phyloP scores from a whole-genome alignment of 2,888 invertebrate species.

The Latheticus oryzae region DNA sequence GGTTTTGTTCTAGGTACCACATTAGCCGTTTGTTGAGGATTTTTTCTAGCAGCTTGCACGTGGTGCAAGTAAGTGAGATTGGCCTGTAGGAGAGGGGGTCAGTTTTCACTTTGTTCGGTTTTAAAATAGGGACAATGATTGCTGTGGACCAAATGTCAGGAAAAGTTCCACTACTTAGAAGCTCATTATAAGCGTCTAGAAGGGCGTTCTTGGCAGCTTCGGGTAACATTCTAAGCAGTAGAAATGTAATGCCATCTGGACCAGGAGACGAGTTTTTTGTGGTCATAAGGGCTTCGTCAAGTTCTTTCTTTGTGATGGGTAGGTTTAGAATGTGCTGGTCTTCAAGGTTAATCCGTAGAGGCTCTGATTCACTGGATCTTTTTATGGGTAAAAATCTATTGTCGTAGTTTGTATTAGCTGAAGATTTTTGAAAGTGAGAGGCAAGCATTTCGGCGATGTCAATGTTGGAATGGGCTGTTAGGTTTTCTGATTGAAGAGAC shows the following conservation, averaged over 20 bases:
- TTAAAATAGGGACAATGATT: conserved; percentile 32
- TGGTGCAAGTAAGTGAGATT: conserved; percentile 37
- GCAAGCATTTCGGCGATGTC: conserved; percentile 24
- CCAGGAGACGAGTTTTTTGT: conserved; percentile 26
- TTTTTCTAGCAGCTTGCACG: conserved; percentile 41
- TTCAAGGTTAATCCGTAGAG: conserved; percentile 4
- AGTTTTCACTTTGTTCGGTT: conserved; percentile 31
- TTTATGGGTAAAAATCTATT: conserved; percentile 8
- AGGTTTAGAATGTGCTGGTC: conserved; percentile 27
- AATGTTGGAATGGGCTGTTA: background rate
- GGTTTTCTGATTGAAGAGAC: background rate
- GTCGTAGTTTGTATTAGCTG: conserved; percentile 20
- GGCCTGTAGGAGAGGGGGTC: conserved; percentile 37
- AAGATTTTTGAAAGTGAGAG: conserved; percentile 9
- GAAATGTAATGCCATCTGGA: conserved; percentile 30
- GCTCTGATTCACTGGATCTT: conserved; percentile 6
- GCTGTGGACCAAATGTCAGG: conserved; percentile 34
- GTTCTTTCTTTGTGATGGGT: conserved; percentile 26
- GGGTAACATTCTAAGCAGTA: conserved; percentile 34
- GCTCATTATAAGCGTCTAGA: conserved; percentile 29
- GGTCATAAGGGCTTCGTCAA: conserved; percentile 23
- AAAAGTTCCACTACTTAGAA: conserved; percentile 18
- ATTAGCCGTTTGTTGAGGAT: conserved; percentile 39
- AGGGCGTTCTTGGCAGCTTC: conserved; percentile 10
- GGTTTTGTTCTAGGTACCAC: conserved; percentile 38